These are phyloP conservation scores for Microcebus murinus DNA, from an alignment of 2,113 vertebrate genomes.

Conservation along the genomic window DNA sequence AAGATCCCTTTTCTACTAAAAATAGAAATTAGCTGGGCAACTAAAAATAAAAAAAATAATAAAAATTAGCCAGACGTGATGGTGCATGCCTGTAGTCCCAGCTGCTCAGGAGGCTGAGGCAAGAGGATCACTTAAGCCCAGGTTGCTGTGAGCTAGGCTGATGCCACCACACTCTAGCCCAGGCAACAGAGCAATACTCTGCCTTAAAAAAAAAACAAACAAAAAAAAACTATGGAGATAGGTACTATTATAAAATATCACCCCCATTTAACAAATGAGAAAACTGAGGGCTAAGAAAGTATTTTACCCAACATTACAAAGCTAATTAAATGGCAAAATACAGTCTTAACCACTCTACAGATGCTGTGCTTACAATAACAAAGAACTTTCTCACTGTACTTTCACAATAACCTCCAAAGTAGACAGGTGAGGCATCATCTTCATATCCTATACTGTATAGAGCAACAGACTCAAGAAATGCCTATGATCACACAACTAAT, in stretches of 20 bases:
- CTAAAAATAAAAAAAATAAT: too few species aligned
- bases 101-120: too few species aligned
- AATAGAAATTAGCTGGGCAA: too few species aligned
- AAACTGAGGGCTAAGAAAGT: neutral
- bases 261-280: neutral
- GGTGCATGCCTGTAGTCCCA: too few species aligned
- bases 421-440: neutral
- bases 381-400: neutral
- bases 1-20: too few species aligned
- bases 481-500: neutral
- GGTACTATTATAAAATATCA: neutral
- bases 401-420: neutral
- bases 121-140: too few species aligned
- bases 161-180: too few species aligned
- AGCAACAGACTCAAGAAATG: slow-evolving; percentile 41
- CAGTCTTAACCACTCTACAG: neutral
- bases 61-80: too few species aligned
- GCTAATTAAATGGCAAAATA: neutral
- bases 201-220: neutral
- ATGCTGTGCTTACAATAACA: neutral
- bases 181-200: too few species aligned
- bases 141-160: too few species aligned
- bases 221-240: neutral
- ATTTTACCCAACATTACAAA: slow-evolving; percentile 14
- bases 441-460: neutral